Conservation (phyloP, 2,113 vertebrate genomes). For the Leucoraja erinaceus region DNA sequence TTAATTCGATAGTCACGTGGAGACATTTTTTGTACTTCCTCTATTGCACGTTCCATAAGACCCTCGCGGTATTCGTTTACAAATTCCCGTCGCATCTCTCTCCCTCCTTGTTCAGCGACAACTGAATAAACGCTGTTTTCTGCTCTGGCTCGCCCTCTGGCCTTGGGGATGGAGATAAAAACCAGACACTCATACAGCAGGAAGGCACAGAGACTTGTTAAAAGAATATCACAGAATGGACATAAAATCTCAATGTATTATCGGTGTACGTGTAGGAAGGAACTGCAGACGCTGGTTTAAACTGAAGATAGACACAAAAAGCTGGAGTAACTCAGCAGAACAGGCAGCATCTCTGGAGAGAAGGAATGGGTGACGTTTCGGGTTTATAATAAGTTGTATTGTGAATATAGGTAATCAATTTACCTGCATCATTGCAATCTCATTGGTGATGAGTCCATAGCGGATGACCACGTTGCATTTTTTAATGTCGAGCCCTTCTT, state of each 20-base stretch:
- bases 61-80: slow-evolving; percentile 68
- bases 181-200: not conserved
- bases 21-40: slow-evolving; percentile 64
- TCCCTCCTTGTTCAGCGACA: slow-evolving; percentile 63
- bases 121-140: slow-evolving; percentile 72
- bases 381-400: not conserved
- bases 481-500: slow-evolving; percentile 83
- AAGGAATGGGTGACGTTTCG: no score
- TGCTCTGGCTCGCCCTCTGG: slow-evolving; percentile 75
- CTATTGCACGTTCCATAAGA: slow-evolving; percentile 65
- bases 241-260: not conserved
- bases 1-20: slow-evolving; percentile 49
- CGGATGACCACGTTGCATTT: slow-evolving; percentile 82
- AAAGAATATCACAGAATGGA: not conserved
- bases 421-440: slow-evolving; percentile 82
- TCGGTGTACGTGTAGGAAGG: no score
- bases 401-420: not conserved
- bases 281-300: no score
- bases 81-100: slow-evolving; percentile 64
- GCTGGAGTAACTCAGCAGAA: no score
- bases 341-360: no score
- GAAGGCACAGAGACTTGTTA: not conserved
- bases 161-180: slow-evolving; percentile 53
- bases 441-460: slow-evolving; percentile 86
- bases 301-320: no score